A percentile compares a stretch with the other conserved stretches of the same genome.
phyloP scores from a whole-genome alignment of 2,888 invertebrate species.

The Trachelus tabidus region DNA sequence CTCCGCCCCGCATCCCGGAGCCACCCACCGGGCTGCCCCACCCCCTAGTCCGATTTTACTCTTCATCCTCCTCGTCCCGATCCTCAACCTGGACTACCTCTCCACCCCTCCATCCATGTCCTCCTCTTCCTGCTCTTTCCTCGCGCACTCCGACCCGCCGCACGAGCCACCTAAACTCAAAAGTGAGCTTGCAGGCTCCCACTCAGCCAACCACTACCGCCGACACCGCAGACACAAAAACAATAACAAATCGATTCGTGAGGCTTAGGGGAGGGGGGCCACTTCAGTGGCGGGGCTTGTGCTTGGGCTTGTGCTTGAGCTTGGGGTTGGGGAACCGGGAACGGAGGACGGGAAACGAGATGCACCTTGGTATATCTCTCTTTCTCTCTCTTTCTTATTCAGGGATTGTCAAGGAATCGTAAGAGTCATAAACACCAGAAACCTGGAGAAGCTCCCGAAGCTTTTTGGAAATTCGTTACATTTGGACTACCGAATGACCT shows the following conservation, averaged over 20 bases:
- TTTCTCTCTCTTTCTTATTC: too few species aligned
- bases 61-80: conserved; percentile 19
- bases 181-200: conserved; percentile 12
- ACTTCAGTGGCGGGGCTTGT: conserved; percentile 31
- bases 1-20: neutral
- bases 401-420: too few species aligned
- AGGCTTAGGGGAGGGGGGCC: conserved; percentile 55
- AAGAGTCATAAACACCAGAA: too few species aligned
- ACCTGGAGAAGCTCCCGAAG: too few species aligned
- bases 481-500: too few species aligned
- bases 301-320: conserved; percentile 2
- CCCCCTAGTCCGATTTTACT: too few species aligned
- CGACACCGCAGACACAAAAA: conserved; percentile 63
- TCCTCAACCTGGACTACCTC: conserved; percentile 5
- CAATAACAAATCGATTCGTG: conserved; percentile 65
- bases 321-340: too few species aligned
- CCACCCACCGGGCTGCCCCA: too few species aligned
- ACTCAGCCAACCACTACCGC: conserved; percentile 39
- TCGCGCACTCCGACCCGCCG: conserved; percentile 27
- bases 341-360: too few species aligned
- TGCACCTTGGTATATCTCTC: too few species aligned
- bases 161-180: conserved; percentile 24
- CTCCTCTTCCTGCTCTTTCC: conserved; percentile 27
- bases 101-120: conserved; percentile 12
- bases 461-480: too few species aligned